Percentiles rank a stretch among this genome's conserved stretches.
These are phyloP conservation scores for Leptobrachium ailaonicum DNA, from an alignment of 2,113 vertebrate species.

Conservation along the genomic window DNA sequence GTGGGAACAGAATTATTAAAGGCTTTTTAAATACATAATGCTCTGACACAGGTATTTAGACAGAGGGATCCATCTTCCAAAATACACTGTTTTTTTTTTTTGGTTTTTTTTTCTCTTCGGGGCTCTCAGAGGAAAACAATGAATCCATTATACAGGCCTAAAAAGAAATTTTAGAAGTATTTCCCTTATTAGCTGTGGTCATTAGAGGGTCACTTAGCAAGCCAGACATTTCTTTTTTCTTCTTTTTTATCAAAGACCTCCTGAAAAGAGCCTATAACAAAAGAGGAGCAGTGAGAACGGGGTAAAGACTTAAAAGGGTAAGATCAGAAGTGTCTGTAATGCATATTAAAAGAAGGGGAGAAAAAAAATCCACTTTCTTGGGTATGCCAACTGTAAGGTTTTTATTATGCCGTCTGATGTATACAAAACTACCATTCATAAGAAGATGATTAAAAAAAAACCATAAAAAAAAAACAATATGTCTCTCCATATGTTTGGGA, in stretches of 20 bases:
- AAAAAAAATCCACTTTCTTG: constrained; percentile 11
- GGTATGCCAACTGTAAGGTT: constrained; percentile 33
- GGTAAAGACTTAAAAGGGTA: constrained; percentile 51
- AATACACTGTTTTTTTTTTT: constrained; percentile 53
- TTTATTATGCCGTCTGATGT: constrained; percentile 37
- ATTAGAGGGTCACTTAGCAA: constrained; percentile 66
- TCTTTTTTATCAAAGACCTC: constrained; percentile 55
- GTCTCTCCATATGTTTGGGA: constrained; percentile 41
- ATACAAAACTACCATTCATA: constrained; percentile 45
- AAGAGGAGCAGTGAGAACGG: constrained; percentile 44
- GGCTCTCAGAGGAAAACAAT: constrained; percentile 78
- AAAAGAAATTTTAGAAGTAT: constrained; percentile 72
- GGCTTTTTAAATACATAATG: constrained; percentile 73
- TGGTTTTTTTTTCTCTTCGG: constrained; percentile 58
- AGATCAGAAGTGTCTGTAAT: constrained; percentile 51
- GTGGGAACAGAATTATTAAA: constrained; percentile 62
- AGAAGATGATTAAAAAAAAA: background rate
- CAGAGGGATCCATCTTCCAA: constrained; percentile 60
- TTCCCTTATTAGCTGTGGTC: constrained; percentile 71
- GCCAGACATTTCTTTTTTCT: constrained; percentile 58
- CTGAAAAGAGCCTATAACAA: constrained; percentile 48
- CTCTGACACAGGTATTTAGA: constrained; percentile 72
- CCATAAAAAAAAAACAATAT: constrained; percentile 33
- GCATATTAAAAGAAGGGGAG: constrained; percentile 26
- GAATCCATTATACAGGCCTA: constrained; percentile 67